Percentiles rank a stretch among this genome's conserved stretches.
Conservation (phyloP, 2,888 invertebrate genomes). For the Synergus itoensis region DNA sequence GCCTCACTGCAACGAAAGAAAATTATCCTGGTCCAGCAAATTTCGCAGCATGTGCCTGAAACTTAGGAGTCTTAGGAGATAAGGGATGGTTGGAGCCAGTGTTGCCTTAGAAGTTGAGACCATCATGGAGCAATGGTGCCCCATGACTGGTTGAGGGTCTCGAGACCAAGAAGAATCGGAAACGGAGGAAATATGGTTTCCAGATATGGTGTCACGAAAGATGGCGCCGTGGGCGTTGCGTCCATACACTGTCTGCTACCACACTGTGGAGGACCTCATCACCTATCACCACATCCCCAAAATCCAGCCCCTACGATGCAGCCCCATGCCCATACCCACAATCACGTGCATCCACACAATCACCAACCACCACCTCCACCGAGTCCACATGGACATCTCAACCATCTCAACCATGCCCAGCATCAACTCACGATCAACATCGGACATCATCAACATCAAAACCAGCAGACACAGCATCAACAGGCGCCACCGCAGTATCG, state of each 20-base stretch:
- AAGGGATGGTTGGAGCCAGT: constrained; percentile 21
- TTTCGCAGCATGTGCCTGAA: constrained; percentile 14
- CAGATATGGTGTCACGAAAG: constrained; percentile 73
- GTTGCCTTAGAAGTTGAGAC: constrained; percentile 24
- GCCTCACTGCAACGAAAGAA: constrained; percentile 1
- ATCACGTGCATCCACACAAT: constrained; percentile 71
- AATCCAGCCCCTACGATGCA: constrained; percentile 59
- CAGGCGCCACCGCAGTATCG: constrained; percentile 70
- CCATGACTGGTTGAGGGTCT: constrained; percentile 36
- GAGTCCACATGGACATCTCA: constrained; percentile 70
- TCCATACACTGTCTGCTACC: constrained; percentile 65
- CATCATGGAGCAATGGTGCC: constrained; percentile 37
- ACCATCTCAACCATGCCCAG: constrained; percentile 70
- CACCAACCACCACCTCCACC: constrained; percentile 70
- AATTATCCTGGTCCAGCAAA: neutral
- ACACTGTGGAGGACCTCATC: constrained; percentile 69
- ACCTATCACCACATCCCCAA: constrained; percentile 71
- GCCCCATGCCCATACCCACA: constrained; percentile 65
- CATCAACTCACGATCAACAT: constrained; percentile 72
- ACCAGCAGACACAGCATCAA: constrained; percentile 66
- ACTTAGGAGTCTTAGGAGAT: neutral
- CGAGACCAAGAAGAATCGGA: constrained; percentile 7
- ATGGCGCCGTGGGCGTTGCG: constrained; percentile 73
- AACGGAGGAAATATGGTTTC: constrained; percentile 67
- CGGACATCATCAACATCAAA: constrained; percentile 70